A percentile compares a stretch with the other conserved stretches of the same genome.
These are phyloP conservation scores for Epinotia bilunana DNA, from an alignment of 2,888 invertebrate genomes.

Conservation along the genomic window DNA sequence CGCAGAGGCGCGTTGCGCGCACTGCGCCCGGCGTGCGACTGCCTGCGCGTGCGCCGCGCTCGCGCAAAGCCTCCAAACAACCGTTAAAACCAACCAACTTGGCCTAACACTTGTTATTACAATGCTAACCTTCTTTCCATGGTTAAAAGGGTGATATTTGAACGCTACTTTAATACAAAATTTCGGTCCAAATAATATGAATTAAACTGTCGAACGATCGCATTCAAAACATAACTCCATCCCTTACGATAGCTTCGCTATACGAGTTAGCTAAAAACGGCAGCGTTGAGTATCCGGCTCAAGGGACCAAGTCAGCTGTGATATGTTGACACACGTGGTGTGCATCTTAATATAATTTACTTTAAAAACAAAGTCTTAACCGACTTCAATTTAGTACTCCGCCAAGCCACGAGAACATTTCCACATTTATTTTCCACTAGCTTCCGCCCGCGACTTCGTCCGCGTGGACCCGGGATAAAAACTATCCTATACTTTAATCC, in stretches of 20 bases:
- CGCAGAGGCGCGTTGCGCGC: slow-evolving; percentile 44
- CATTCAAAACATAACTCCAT: background rate
- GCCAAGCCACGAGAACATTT: too few relatives aligned
- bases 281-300: slow-evolving; percentile 22
- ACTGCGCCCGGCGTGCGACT: slow-evolving; percentile 46
- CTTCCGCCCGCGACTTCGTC: too few relatives aligned
- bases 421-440: too few relatives aligned
- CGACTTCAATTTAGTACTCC: too few relatives aligned
- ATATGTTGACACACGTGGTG: slow-evolving; percentile 41
- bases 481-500: too few relatives aligned
- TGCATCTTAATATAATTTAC: slow-evolving; percentile 37
- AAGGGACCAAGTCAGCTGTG: slow-evolving; percentile 19
- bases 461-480: too few relatives aligned
- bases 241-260: slow-evolving; percentile 13
- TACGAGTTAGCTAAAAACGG: slow-evolving; percentile 11
- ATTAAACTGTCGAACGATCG: background rate
- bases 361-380: too few relatives aligned
- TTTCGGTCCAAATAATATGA: background rate
- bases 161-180: background rate
- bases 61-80: slow-evolving; percentile 9
- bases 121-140: background rate
- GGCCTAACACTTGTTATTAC: background rate
- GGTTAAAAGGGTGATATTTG: background rate
- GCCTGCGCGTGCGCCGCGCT: slow-evolving; percentile 34
- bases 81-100: slow-evolving; percentile 13